Evolutionary conservation across 2,888 invertebrate species (phyloP).

Genomic region (Polydesmus complanatus): DNA sequence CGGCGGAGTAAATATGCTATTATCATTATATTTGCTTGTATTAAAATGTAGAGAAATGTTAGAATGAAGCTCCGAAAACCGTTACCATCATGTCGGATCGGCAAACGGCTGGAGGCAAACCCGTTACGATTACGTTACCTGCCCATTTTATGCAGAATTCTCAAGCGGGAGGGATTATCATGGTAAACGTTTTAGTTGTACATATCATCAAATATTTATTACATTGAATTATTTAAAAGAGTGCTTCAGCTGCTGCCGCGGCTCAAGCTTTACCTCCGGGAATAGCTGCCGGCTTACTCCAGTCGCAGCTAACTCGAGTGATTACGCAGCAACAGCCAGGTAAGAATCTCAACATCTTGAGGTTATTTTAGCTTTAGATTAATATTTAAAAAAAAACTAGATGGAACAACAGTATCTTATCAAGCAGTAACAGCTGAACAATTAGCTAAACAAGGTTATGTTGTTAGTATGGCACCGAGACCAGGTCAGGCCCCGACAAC

Average conservation of each 20-base stretch:
- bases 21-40: constrained; percentile 4
- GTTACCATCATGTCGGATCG: constrained; percentile 20
- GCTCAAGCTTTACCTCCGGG: constrained; percentile 73
- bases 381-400: constrained; percentile 6
- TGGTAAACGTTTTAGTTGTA: background rate
- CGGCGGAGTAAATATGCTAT: constrained; percentile 9
- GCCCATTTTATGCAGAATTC: constrained; percentile 17
- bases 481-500: background rate
- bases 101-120: constrained; percentile 10
- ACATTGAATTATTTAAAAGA: constrained; percentile 27
- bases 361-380: background rate
- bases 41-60: too few species aligned
- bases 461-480: constrained; percentile 15
- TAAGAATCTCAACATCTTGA: background rate
- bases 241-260: constrained; percentile 75
- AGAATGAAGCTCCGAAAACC: constrained; percentile 21
- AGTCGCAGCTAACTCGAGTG: constrained; percentile 34
- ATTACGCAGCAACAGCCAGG: constrained; percentile 17
- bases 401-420: constrained; percentile 17
- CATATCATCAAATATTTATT: background rate
- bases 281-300: constrained; percentile 66
- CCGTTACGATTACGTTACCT: constrained; percentile 18
- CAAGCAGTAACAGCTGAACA: constrained; percentile 18
- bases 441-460: constrained; percentile 17
- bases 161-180: constrained; percentile 4